A percentile compares a stretch with the other conserved stretches of the same genome.
Conservation (phyloP, 1,140 invertebrate species). For the Sarcophaga peregrina region DNA sequence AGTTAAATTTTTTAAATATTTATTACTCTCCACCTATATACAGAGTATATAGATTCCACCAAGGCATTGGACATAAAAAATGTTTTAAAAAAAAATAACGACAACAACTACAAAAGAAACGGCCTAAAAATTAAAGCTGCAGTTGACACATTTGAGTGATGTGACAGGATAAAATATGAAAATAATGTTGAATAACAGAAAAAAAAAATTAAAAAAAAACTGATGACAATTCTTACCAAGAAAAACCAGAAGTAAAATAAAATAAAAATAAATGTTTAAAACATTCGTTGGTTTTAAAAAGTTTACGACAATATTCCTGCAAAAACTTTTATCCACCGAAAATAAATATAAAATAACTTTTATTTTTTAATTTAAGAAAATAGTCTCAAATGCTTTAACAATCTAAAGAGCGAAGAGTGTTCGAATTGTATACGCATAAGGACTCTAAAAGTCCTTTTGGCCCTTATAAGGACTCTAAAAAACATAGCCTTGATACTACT, state of each 20-base stretch:
- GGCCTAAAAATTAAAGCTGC: conserved; percentile 21
- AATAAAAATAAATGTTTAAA: conserved; percentile 10
- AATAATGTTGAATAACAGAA: not conserved
- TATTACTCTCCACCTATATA: too few species aligned
- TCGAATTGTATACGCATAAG: too few species aligned
- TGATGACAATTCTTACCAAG: not conserved
- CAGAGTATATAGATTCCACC: not conserved
- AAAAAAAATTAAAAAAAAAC: not conserved
- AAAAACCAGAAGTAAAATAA: not conserved
- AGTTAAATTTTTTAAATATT: too few species aligned
- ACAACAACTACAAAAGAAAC: not conserved
- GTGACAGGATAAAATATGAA: conserved; percentile 2
- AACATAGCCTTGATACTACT: too few species aligned
- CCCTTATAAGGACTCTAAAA: too few species aligned
- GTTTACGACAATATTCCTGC: too few species aligned
- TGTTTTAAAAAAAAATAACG: not conserved
- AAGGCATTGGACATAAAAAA: not conserved
- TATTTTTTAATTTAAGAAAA: too few species aligned
- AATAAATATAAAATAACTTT: too few species aligned
- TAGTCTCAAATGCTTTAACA: too few species aligned
- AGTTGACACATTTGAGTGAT: conserved; percentile 24
- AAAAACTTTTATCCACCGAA: too few species aligned
- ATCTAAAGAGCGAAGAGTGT: too few species aligned
- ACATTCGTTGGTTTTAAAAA: not conserved
- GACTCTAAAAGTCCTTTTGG: too few species aligned